A percentile compares a stretch with the other conserved stretches of the same genome.
These are phyloP conservation scores for Orchesellides sinensis DNA, from an alignment of 2,888 invertebrate genomes.

Conservation along the genomic window DNA sequence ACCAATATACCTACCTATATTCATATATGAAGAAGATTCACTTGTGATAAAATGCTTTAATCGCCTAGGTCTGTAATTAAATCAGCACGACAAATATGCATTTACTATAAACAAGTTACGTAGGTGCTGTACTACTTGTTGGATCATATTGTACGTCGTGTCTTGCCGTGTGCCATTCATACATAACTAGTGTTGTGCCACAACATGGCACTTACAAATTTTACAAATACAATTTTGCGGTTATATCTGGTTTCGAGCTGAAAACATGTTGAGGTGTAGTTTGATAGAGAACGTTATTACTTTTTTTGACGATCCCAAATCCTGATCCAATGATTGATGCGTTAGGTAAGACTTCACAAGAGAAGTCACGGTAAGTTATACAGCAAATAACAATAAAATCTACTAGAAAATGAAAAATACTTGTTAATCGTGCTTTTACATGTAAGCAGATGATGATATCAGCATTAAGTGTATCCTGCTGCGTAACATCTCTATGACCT, in stretches of 20 bases:
- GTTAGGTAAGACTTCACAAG: constrained; percentile 53
- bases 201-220: constrained; percentile 20
- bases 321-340: constrained; percentile 53
- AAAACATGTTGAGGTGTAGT: neutral
- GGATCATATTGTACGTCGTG: too few relatives aligned
- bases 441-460: constrained; percentile 39
- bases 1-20: neutral
- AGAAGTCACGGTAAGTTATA: too few relatives aligned
- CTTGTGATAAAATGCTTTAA: too few relatives aligned
- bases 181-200: neutral
- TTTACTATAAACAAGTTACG: neutral
- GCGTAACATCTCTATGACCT: constrained; percentile 39
- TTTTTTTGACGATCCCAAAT: constrained; percentile 48
- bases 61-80: constrained; percentile 34
- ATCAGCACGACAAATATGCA: constrained; percentile 24
- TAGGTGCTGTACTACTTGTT: neutral
- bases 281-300: neutral
- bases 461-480: constrained; percentile 25
- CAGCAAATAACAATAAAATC: too few relatives aligned
- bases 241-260: constrained; percentile 62
- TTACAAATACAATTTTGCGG: constrained; percentile 43
- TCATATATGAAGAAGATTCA: too few relatives aligned
- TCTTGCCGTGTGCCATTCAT: neutral
- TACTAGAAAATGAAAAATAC: too few relatives aligned
- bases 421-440: too few relatives aligned